These are phyloP conservation scores for Amiota minor DNA, from an alignment of 2,888 invertebrate genomes.

Conservation along the genomic window DNA sequence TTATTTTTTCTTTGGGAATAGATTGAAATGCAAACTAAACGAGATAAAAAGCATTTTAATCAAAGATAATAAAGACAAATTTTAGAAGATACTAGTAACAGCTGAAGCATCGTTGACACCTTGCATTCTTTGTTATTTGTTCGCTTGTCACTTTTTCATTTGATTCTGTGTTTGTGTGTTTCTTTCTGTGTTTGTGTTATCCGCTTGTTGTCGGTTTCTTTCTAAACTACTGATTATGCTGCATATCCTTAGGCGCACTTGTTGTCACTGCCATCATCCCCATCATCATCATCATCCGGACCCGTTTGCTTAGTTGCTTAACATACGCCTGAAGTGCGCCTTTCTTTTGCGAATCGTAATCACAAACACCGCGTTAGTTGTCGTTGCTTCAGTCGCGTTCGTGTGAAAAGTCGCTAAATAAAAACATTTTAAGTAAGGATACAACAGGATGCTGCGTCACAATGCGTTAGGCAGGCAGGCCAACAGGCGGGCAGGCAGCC, in stretches of 20 bases:
- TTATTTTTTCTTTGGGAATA: not conserved
- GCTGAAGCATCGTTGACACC: no score
- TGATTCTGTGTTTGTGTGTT: not conserved
- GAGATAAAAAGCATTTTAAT: conserved; percentile 20
- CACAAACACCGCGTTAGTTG: not conserved
- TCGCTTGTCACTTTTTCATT: not conserved
- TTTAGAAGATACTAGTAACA: no score
- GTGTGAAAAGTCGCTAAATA: not conserved
- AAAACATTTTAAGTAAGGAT: conserved; percentile 1
- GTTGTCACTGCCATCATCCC: not conserved
- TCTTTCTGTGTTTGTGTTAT: not conserved
- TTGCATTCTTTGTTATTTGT: not conserved
- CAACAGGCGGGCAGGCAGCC: no score
- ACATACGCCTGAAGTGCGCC: conserved; percentile 10
- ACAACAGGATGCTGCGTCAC: not conserved
- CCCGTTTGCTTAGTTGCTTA: not conserved
- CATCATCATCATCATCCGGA: no score
- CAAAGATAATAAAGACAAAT: conserved; percentile 1
- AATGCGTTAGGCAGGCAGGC: no score
- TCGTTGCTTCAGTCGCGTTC: no score
- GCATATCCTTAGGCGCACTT: conserved; percentile 19
- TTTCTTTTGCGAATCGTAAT: not conserved
- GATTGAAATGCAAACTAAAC: not conserved
- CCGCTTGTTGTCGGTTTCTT: not conserved
- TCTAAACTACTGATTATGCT: conserved; percentile 30